These are phyloP conservation scores for Phortica variegata DNA, from an alignment of 1,140 invertebrate genomes.

Conservation along the genomic window DNA sequence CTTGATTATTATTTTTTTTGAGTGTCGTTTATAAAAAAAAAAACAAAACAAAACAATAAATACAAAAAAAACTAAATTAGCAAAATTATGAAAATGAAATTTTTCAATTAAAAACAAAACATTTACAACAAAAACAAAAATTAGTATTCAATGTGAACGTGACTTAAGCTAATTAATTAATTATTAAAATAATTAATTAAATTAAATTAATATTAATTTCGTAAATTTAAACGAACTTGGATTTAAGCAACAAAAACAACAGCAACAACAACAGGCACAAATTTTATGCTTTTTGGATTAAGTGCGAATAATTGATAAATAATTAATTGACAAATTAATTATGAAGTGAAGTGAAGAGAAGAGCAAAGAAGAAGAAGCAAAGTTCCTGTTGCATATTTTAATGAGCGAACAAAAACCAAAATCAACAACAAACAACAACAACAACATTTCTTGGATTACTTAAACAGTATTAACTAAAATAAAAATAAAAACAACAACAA, in stretches of 20 bases:
- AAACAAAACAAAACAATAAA: constrained; percentile 8
- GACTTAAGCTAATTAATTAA: background rate
- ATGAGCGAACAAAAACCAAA: constrained; percentile 7
- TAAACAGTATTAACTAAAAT: constrained; percentile 29
- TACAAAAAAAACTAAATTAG: constrained; percentile 9
- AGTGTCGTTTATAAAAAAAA: constrained; percentile 12
- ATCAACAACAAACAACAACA: constrained; percentile 25
- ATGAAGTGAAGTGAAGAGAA: background rate
- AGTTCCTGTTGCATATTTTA: constrained; percentile 42
- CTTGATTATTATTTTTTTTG: constrained; percentile 4
- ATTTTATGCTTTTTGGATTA: constrained; percentile 41
- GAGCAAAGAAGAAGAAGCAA: constrained; percentile 6
- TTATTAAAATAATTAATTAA: background rate
- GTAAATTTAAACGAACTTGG: background rate
- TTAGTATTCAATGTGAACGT: too few relatives aligned
- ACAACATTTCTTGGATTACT: constrained; percentile 41
- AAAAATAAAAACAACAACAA: constrained; percentile 22
- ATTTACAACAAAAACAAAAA: constrained; percentile 1
- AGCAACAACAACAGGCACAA: constrained; percentile 16
- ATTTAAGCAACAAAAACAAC: constrained; percentile 6
- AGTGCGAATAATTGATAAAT: constrained; percentile 44
- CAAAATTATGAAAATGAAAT: constrained; percentile 8
- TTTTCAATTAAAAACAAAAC: background rate
- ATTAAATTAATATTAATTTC: constrained; percentile 1
- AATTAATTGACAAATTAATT: constrained; percentile 1